These are phyloP conservation scores for Coryphaenoides rupestris DNA, from an alignment of 2,113 vertebrate species.

Conservation along the genomic window DNA sequence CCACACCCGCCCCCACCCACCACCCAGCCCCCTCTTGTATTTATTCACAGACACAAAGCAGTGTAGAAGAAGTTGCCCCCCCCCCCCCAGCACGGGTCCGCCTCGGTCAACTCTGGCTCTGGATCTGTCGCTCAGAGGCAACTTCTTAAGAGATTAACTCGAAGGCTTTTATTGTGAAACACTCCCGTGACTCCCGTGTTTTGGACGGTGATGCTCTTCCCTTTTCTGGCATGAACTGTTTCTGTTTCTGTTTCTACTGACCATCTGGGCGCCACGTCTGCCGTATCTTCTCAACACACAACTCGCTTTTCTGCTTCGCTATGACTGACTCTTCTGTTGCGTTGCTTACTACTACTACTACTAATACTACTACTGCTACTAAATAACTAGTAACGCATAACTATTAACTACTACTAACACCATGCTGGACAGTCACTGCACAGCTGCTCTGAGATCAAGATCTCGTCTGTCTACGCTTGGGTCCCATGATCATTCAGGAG, in stretches of 20 bases:
- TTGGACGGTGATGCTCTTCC: not conserved
- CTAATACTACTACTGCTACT: no score
- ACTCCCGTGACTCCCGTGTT: slow-evolving; percentile 4
- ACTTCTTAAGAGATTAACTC: slow-evolving; percentile 14
- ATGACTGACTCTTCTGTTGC: no score
- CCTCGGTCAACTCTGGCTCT: not conserved
- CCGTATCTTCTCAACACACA: slow-evolving; percentile 33
- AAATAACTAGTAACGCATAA: no score
- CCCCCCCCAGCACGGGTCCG: slow-evolving; percentile 40
- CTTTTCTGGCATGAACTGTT: slow-evolving; percentile 33
- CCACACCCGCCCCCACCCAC: slow-evolving; percentile 18
- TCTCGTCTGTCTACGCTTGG: not conserved
- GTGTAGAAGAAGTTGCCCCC: slow-evolving; percentile 32
- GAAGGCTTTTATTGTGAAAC: slow-evolving; percentile 9
- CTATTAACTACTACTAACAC: no score
- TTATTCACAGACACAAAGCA: slow-evolving; percentile 11
- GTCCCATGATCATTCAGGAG: no score
- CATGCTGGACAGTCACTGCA: slow-evolving; percentile 4
- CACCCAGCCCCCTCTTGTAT: no score
- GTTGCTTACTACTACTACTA: no score
- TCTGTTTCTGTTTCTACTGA: slow-evolving; percentile 53
- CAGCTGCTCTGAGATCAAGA: not conserved
- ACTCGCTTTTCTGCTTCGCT: slow-evolving; percentile 39
- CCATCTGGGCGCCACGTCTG: slow-evolving; percentile 28
- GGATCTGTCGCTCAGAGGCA: slow-evolving; percentile 30